Evolutionary conservation across 1,140 invertebrate genomes (phyloP), one percentile per base, ranked within the genome.

Genomic region (Pogonomyrmex barbatus): DNA sequence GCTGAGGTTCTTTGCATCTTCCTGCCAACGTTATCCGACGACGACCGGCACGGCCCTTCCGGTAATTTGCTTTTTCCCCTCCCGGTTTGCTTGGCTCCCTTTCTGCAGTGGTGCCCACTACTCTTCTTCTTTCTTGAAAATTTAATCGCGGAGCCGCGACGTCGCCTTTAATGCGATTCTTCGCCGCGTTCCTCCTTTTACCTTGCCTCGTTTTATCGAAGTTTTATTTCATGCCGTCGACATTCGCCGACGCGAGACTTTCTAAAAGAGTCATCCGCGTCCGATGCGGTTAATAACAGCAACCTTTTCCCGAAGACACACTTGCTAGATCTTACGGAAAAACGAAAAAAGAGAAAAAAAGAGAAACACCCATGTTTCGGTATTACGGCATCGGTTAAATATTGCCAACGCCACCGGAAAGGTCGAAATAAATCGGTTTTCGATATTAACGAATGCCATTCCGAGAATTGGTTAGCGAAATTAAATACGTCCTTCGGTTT

Each of bases 51-150:
- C 36, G 60, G 58, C 62, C 76, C 88, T 87, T 86, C 77, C 78
- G 92, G 88, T 92, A 93, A 93, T 93, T 93, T 92, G 90, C 91
- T 92, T 92, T 92, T 93, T 92, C 79, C 65, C 62, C 52, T 63
- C 45, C 77, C n/a, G 36, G 65, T 62, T 86, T 71, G 63, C 78
- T 86, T 73, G 68, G 68, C 79, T 83, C 78, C 24, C 54, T 83
- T 83, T 82, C 77, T 68, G 6, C 54, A 67, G 65, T 63, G 45
- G 54, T 63, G 82, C 68, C 62, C 56, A 68, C 54, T 70, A 63
- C 68, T 85, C 81, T 87, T 79, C 85, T 84, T 84, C 85, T 89
- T 89, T 67, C 86, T 87, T 68, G 76, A 85, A 90, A 93, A 93
- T 92, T 92, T 93, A 92, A 93, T 93, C 91, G 90, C 90, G 89